Evolutionary conservation across 2,113 vertebrate genomes (phyloP), one percentile per base, ranked within the genome.

Genomic region (Psilopsiagon aurifrons): DNA sequence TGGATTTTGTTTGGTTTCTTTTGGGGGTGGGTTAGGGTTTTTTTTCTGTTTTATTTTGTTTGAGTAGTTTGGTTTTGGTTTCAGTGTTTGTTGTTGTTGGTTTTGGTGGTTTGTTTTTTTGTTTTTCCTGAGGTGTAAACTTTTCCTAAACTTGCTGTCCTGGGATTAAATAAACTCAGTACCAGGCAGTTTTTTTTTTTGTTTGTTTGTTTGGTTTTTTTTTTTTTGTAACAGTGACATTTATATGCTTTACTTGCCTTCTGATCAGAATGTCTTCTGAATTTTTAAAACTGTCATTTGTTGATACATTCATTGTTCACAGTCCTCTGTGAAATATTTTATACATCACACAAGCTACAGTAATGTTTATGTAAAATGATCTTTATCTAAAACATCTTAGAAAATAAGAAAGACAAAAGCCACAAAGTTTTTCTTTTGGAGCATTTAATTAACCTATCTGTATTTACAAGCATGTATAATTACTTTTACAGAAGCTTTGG

Each of bases 11-110:
- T 18, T 9, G 27, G 19, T 19, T 25, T 55, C 20, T n/a, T 59
- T 69, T 69, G 10, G 3, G 55, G 13, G 23, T 43, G 7, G 0
- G 1, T 49, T 74, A 11, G 31, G 7, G 0, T 0, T 57, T 33
- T 33, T 57, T 22, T 67, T 75, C 10, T 29, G 25, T 37, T 51
- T 23, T 59, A 22, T 59, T 59, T 59, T 59, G 20, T 22, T n/a
- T 14, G 4, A 33, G 55, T n/a, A 13, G 14, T 59, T 59, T 59
- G 33, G 13, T 23, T 59, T 59, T 22, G 20, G 8, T n/a, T 59
- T 59, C 23, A 6, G 22, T 35, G 13, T 59, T 59, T 59, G 20
- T 1, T 47, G 17, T 9, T 9, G 1, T 1, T 18, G 33, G 55
- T n/a, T n/a, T n/a, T 9, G 55, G 33, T 57, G 55, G 9, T n/a